Conservation (phyloP, 2,797 vertebrate genomes). For the Halcyon leucocephala region DNA sequence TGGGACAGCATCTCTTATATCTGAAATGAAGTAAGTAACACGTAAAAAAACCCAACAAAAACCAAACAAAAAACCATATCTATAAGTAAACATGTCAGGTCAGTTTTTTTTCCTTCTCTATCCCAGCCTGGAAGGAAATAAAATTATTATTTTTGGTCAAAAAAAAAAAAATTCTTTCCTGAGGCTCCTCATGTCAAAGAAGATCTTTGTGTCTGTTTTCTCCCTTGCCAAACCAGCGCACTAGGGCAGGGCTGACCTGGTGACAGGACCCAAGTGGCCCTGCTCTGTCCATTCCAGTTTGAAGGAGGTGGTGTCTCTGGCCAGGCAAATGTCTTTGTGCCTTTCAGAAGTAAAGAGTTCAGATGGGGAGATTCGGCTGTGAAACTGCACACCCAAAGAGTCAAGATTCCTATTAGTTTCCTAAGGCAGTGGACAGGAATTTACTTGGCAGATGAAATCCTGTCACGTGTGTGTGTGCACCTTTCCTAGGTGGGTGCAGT, state of each 20-base stretch:
- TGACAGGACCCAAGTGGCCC: background rate
- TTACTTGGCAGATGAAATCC: background rate
- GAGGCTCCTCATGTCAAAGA: background rate
- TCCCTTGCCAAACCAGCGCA: background rate
- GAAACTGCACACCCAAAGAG: background rate
- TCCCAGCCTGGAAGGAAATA: background rate
- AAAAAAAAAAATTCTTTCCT: background rate
- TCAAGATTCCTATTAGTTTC: background rate
- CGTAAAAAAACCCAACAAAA: background rate
- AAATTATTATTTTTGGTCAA: too few species aligned
- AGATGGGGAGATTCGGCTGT: background rate
- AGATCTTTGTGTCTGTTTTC: background rate
- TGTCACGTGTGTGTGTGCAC: too few species aligned
- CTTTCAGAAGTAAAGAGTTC: background rate
- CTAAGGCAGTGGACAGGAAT: background rate
- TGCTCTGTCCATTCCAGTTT: background rate
- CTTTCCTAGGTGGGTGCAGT: background rate
- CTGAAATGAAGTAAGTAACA: background rate
- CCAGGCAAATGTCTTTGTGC: background rate
- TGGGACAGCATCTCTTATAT: background rate
- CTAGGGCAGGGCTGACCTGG: background rate
- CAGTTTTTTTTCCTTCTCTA: background rate
- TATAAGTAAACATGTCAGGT: background rate
- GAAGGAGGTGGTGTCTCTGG: background rate
- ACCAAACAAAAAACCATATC: too few species aligned